Evolutionary conservation across 2,113 vertebrate genomes (phyloP).

Genomic region (Odontophorus gujanensis): DNA sequence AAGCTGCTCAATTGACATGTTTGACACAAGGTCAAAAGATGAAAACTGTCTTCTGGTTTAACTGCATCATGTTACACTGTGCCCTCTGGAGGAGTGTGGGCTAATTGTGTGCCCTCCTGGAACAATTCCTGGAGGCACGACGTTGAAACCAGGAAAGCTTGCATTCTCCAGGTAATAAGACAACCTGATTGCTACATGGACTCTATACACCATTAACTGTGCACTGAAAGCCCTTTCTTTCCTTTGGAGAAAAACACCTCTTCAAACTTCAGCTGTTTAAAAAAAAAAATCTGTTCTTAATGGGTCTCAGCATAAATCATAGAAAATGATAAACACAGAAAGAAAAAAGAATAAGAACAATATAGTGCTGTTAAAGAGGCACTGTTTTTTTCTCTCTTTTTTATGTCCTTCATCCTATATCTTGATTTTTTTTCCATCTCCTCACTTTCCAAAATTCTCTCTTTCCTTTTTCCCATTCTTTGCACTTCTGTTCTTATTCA

Average conservation of each 20-base stretch:
- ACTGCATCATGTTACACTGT: constrained; percentile 53
- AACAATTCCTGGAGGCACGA: neutral
- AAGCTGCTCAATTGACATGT: constrained; percentile 16
- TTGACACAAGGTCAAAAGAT: constrained; percentile 54
- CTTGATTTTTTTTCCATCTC: neutral
- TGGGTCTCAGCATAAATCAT: neutral
- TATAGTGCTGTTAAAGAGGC: neutral
- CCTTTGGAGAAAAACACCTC: neutral
- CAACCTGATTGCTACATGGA: neutral
- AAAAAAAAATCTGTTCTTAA: neutral
- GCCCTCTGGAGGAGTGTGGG: constrained; percentile 25
- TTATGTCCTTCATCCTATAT: neutral
- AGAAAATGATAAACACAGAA: neutral
- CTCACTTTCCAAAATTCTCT: neutral
- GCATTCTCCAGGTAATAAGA: neutral
- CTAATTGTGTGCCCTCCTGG: constrained; percentile 34
- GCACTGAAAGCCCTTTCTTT: neutral
- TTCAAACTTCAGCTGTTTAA: neutral
- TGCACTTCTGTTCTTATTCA: neutral
- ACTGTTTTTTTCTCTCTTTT: neutral
- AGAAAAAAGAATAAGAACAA: neutral
- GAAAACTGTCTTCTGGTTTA: constrained; percentile 48
- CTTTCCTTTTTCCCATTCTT: neutral
- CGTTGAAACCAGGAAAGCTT: neutral
- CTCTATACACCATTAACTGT: neutral